These are phyloP conservation scores for Heteropelma amictum DNA, from an alignment of 2,888 invertebrate species.

Conservation along the genomic window DNA sequence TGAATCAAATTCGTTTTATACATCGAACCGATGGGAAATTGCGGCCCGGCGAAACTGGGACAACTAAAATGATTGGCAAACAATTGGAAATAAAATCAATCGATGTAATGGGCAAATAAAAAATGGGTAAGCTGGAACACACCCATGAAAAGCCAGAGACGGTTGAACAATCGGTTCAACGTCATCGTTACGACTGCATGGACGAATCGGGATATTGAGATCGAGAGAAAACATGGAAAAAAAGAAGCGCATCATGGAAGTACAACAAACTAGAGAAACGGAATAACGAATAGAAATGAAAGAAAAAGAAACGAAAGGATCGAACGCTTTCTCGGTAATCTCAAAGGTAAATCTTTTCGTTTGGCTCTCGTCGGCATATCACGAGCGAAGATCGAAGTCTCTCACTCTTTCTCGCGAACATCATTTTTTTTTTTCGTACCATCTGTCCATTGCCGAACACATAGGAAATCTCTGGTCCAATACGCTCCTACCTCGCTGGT, in stretches of 20 bases:
- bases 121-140: not conserved
- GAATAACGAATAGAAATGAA: conserved; percentile 32
- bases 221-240: not conserved
- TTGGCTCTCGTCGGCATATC: conserved; percentile 64
- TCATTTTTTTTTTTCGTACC: conserved; percentile 65
- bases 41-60: too few relatives aligned
- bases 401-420: conserved; percentile 42
- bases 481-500: conserved; percentile 1
- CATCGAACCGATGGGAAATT: not conserved
- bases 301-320: conserved; percentile 40
- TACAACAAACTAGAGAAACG: conserved; percentile 46
- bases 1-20: not conserved
- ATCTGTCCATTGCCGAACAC: conserved; percentile 67
- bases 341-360: conserved; percentile 70
- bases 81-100: conserved; percentile 4
- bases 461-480: conserved; percentile 56
- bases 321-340: conserved; percentile 63
- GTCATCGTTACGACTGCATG: conserved; percentile 26
- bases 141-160: conserved; percentile 15
- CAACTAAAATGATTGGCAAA: too few relatives aligned
- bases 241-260: conserved; percentile 18
- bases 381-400: conserved; percentile 65
- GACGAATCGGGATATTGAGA: too few relatives aligned
- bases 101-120: conserved; percentile 26
- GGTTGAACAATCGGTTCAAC: conserved; percentile 17